Base-by-base conservation (phyloP, 2,797 vertebrate genomes). In the Coccyzus lansbergi region DNA sequence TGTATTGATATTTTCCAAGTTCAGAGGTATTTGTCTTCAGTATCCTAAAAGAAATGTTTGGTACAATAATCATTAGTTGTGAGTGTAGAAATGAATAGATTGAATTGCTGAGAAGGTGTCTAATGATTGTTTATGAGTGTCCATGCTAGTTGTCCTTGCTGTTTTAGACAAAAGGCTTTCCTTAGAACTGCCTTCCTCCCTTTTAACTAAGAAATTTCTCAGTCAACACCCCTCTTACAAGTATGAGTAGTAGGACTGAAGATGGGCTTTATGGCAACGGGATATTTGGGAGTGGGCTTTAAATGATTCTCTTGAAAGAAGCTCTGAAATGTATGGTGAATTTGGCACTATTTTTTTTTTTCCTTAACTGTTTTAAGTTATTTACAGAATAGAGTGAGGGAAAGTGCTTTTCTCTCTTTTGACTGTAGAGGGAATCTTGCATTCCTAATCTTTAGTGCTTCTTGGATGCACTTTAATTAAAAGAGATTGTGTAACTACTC, bases 361-460 rank as follows among this genome's bases (percentile, higher is more conserved):
- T 28, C 9, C 24, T 55, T 58, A 68, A 34, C 18, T 64, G 15
- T 4, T 76, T 74, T 22, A 31, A 58, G 12, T 71, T 89, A 38
- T 56, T 92, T 79, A 40, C 16, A 74, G 58, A 69, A 55, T 24
- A 8, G 42, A 56, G 22, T 8, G 77, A 5, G 7, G 13, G 33
- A 83, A 82, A 74, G 15, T 46, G 82, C 5, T 88, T 92, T 95
- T 88, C 55, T 51, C 42, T 67, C 31, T 85, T 90, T 52, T 53
- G 51, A 86, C 80, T 88, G 74, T 24, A 83, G 62, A 85, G 68
- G 68, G 79, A 92, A 87, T 70, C 86, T 86, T 86, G 52, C 19
- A 52, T 76, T 82, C 71, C 19, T 64, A 44, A 77, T 63, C 48
- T 85, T 63, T 24, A 70, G 17, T 42, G 33, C 7, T 85, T 80